These are phyloP conservation scores for Chelonoidis abingdonii DNA, from an alignment of 2,113 vertebrate species.

Conservation along the genomic window DNA sequence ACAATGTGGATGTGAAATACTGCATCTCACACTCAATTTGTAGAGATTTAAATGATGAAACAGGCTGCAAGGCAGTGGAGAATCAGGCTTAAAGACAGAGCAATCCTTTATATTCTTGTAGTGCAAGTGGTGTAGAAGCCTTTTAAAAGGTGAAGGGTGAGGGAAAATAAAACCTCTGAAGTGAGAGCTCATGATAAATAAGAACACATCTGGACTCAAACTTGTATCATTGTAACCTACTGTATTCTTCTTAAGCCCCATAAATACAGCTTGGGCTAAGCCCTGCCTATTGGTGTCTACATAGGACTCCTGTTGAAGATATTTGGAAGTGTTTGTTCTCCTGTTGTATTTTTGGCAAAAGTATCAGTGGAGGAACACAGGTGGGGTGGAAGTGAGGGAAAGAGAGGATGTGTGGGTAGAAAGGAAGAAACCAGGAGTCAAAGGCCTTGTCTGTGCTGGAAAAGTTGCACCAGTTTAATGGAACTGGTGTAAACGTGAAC, in stretches of 20 bases:
- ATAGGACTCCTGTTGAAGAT: no score
- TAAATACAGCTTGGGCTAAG: no score
- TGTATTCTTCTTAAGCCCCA: no score
- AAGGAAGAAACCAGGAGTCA: no score
- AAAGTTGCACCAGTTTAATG: neutral
- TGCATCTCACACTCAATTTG: neutral
- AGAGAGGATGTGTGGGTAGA: no score
- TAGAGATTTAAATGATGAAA: neutral
- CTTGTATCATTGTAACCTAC: fast-evolving
- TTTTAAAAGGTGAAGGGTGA: neutral
- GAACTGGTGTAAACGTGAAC: neutral
- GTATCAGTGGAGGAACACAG: no score
- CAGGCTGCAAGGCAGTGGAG: neutral
- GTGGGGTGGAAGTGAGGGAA: no score
- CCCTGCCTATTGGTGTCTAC: no score
- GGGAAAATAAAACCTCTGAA: neutral
- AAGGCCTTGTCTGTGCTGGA: no score
- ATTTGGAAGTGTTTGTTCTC: no score
- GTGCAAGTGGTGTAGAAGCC: neutral
- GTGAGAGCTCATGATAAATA: neutral
- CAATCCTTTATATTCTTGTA: neutral
- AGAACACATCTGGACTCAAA: neutral
- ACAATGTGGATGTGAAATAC: neutral
- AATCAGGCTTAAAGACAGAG: fast-evolving
- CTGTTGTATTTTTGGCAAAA: no score